Evolutionary conservation across 2,888 invertebrate species (phyloP).

Genomic region (Eledone cirrhosa): DNA sequence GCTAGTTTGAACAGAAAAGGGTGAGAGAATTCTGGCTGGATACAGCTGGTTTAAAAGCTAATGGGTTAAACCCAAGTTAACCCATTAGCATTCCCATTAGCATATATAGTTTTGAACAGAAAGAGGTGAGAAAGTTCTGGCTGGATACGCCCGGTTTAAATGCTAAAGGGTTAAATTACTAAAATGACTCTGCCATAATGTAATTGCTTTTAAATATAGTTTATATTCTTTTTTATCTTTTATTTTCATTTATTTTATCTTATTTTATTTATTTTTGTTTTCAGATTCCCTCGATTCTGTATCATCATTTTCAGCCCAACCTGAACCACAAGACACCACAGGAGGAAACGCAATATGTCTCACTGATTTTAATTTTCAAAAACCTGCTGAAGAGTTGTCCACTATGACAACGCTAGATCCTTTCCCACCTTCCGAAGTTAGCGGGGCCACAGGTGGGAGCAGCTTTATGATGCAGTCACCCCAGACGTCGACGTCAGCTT

Average conservation of each 20-base stretch:
- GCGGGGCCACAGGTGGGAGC: conserved; percentile 3
- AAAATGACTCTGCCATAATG: too few species aligned
- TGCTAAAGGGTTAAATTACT: too few species aligned
- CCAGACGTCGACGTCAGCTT: conserved; percentile 17
- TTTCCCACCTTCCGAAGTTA: conserved; percentile 7
- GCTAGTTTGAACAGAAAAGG: too few species aligned
- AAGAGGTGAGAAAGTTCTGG: too few species aligned
- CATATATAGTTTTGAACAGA: too few species aligned
- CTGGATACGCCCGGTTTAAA: too few species aligned
- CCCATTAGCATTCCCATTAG: too few species aligned
- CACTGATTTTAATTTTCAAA: conserved; percentile 11
- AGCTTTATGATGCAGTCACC: conserved; percentile 11
- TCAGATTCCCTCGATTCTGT: conserved; percentile 26
- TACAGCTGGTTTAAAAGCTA: too few species aligned
- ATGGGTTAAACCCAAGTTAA: too few species aligned
- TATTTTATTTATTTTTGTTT: neutral
- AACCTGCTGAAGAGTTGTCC: conserved; percentile 9
- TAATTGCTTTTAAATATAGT: too few species aligned
- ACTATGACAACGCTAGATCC: conserved; percentile 23
- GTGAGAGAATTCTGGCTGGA: too few species aligned
- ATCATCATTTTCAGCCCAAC: conserved; percentile 15
- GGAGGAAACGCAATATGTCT: conserved; percentile 23
- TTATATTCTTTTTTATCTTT: neutral
- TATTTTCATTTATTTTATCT: neutral
- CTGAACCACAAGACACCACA: conserved; percentile 8